phyloP scores from a whole-genome alignment of 1,140 invertebrate genomes.

The Eriocheir sinensis region DNA sequence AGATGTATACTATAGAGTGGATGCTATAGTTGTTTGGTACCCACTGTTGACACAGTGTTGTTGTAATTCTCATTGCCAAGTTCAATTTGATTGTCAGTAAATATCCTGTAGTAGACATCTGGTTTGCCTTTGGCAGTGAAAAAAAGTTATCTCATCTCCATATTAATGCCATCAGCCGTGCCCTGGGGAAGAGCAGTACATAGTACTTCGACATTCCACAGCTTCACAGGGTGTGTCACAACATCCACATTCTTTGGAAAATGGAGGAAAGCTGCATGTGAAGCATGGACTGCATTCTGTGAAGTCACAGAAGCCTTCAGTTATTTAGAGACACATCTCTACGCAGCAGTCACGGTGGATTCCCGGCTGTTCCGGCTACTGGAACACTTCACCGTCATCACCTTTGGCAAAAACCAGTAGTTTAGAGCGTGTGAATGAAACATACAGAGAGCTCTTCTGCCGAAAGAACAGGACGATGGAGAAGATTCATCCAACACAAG shows the following conservation, averaged over 20 bases:
- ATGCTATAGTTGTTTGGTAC: constrained; percentile 65
- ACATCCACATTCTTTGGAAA: constrained; percentile 11
- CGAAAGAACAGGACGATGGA: constrained; percentile 36
- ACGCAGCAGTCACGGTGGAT: not conserved
- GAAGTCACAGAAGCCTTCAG: constrained; percentile 35
- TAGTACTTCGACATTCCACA: not conserved
- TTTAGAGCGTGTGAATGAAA: constrained; percentile 35
- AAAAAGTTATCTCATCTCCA: constrained; percentile 56
- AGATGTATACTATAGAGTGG: constrained; percentile 76
- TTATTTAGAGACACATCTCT: not conserved
- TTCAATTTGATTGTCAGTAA: not conserved
- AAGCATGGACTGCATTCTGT: not conserved
- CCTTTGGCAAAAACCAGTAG: constrained; percentile 31
- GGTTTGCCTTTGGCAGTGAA: too few species aligned
- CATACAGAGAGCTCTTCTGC: constrained; percentile 40
- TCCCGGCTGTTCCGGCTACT: constrained; percentile 29
- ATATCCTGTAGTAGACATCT: too few species aligned
- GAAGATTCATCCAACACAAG: not conserved
- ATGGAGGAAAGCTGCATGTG: not conserved
- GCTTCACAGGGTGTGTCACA: not conserved
- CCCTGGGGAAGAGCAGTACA: not conserved
- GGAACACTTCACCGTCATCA: constrained; percentile 54
- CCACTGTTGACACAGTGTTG: constrained; percentile 79
- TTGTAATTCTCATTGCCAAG: constrained; percentile 64
- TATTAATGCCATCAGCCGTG: not conserved